Evolutionary conservation across 1,140 invertebrate genomes (phyloP), one percentile per base, ranked within the genome.

Genomic region (Hylyphantes graminicola): DNA sequence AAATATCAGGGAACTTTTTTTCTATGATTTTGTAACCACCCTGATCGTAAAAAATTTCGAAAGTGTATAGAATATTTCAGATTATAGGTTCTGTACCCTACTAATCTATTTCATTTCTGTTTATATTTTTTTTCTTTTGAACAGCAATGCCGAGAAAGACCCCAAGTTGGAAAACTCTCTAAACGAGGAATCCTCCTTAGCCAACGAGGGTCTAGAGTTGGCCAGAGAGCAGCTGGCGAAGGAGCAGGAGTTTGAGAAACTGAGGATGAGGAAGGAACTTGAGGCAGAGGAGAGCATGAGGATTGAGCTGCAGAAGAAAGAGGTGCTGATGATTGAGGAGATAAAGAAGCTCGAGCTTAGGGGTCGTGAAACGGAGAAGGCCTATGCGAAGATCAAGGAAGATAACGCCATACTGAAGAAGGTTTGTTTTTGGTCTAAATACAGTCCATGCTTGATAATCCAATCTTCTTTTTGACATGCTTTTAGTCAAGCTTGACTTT

Each of bases 331-430:
- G 80, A 88, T 91, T 61, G 92, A 91, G 48, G 90, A 91, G 81
- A 90, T 93, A 15, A 90, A 92, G 87, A 91, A 92, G 86, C 87
- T 93, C 13, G 92, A 93, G 88, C 91, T 90, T 87, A 90, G 91
- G 65, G 91, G 91, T 74, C 72, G 84, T 48, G 72, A 80, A n/a
- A 87, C 92, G 90, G 91, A 91, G 89, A 89, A 90, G 86, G 91
- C 92, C 88, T 92, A 92, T 85, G 87, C 89, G 74, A 89, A 90
- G 12, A 87, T 93, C 6, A 89, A 91, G 10, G 90, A 92, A 17
- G 90, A 92, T 87, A 86, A 92, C 0, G 90, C 90, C 61, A 91
- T 91, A 86, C 91, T 92, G 85, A 92, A 92, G 87, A 86, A 90
- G 0, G 85, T 89, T n/a, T 90, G 90, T 84, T n/a, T n/a, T n/a